These are phyloP conservation scores for Trissolcus basalis DNA, from an alignment of 1,140 invertebrate genomes.

Conservation along the genomic window DNA sequence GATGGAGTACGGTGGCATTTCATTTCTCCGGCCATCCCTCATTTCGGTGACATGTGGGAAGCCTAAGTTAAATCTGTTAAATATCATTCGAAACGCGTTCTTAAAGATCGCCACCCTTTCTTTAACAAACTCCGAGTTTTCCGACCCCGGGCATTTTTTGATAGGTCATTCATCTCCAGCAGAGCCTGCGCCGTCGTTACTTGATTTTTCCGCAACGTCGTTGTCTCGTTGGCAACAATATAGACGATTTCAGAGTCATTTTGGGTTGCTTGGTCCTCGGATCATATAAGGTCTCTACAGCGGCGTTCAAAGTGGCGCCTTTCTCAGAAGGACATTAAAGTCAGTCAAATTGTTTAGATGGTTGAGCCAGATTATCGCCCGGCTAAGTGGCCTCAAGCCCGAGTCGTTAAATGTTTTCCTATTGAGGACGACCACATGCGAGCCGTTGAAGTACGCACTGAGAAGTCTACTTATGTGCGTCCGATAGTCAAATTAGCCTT, in stretches of 20 bases:
- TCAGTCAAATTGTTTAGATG: constrained; percentile 13
- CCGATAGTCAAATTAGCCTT: not conserved
- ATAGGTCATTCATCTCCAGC: constrained; percentile 2
- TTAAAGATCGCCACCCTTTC: not conserved
- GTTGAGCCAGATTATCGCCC: constrained; percentile 3
- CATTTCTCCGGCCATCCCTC: constrained; percentile 55
- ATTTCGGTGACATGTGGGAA: constrained; percentile 64
- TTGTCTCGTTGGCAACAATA: not conserved
- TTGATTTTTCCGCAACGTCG: not conserved
- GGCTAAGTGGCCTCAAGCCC: constrained; percentile 6
- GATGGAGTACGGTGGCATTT: constrained; percentile 58
- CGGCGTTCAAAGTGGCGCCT: constrained; percentile 14
- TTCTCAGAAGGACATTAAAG: not conserved
- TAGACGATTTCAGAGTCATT: not conserved
- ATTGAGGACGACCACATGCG: not conserved
- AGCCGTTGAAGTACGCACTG: not conserved
- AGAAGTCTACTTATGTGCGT: not conserved
- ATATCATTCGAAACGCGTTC: constrained; percentile 7
- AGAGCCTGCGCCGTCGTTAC: not conserved
- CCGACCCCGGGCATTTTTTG: constrained; percentile 17
- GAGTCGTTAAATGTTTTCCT: not conserved
- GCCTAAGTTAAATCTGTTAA: constrained; percentile 20
- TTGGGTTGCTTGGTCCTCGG: constrained; percentile 5
- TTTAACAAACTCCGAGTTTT: constrained; percentile 16
- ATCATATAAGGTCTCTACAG: constrained; percentile 12